phyloP scores from a whole-genome alignment of 2,113 vertebrate genomes.

The Rhinopithecus roxellana region DNA sequence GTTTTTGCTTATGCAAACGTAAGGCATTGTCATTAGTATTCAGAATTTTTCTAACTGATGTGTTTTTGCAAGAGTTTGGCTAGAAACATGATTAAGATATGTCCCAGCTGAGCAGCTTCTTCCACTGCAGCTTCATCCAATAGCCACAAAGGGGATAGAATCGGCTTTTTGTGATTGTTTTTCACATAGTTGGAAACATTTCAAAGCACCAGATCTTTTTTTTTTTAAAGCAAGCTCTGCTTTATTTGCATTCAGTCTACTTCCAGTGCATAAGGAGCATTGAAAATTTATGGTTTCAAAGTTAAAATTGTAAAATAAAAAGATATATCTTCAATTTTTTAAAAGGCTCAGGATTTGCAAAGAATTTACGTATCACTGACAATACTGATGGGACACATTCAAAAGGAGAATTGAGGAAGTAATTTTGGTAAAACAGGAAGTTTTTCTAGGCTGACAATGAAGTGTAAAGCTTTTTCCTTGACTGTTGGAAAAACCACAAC shows the following conservation, averaged over 20 bases:
- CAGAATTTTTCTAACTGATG: slow-evolving; percentile 64
- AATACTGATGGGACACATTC: slow-evolving; percentile 49
- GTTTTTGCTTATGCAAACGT: slow-evolving; percentile 57
- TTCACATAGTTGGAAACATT: slow-evolving; percentile 68
- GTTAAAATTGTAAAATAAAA: slow-evolving; percentile 54
- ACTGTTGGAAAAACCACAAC: slow-evolving; percentile 50
- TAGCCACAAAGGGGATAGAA: slow-evolving; percentile 70
- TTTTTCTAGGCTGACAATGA: slow-evolving; percentile 68
- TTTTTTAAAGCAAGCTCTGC: slow-evolving; percentile 18
- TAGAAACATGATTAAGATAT: slow-evolving; percentile 64
- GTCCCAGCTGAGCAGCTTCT: slow-evolving; percentile 73
- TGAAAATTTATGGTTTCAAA: slow-evolving; percentile 32
- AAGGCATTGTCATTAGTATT: slow-evolving; percentile 73
- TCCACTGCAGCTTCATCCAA: slow-evolving; percentile 62
- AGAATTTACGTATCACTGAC: slow-evolving; percentile 28
- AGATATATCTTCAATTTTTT: not conserved
- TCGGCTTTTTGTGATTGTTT: slow-evolving; percentile 67
- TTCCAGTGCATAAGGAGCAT: slow-evolving; percentile 28
- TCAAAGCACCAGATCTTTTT: slow-evolving; percentile 61
- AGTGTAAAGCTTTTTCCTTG: slow-evolving; percentile 54
- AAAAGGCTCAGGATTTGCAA: slow-evolving; percentile 23
- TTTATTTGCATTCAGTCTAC: slow-evolving; percentile 58
- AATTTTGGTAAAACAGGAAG: slow-evolving; percentile 60
- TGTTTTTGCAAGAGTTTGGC: slow-evolving; percentile 72
- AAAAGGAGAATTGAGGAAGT: slow-evolving; percentile 55